phyloP scores from a whole-genome alignment of 2,797 vertebrate species.

The Poecilia picta region DNA sequence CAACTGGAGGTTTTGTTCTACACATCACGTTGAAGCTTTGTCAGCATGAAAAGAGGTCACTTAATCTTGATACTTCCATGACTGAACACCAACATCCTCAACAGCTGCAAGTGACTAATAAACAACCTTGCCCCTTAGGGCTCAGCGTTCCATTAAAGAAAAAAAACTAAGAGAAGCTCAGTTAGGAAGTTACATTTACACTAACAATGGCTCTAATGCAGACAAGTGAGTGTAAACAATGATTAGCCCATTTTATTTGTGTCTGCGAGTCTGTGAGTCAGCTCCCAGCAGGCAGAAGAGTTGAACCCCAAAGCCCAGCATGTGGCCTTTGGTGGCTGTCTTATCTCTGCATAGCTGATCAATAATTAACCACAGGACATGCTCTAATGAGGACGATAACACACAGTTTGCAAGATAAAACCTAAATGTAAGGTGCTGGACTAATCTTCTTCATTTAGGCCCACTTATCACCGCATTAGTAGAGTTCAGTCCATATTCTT shows the following conservation, averaged over 20 bases:
- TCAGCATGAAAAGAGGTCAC: not conserved
- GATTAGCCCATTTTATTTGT: slow-evolving; percentile 43
- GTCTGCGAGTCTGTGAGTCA: slow-evolving; percentile 27
- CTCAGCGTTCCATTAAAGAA: slow-evolving; percentile 38
- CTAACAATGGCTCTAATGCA: slow-evolving; percentile 29
- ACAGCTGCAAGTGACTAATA: slow-evolving; percentile 45
- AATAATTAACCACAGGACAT: slow-evolving; percentile 78
- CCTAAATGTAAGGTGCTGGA: slow-evolving; percentile 45
- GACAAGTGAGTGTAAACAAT: slow-evolving; percentile 44
- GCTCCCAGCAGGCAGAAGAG: slow-evolving; percentile 50
- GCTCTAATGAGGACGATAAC: slow-evolving; percentile 80
- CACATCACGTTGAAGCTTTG: not conserved
- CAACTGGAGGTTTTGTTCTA: slow-evolving; percentile 20
- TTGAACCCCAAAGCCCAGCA: slow-evolving; percentile 55
- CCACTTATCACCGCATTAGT: slow-evolving; percentile 61
- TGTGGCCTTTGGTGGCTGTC: slow-evolving; percentile 64
- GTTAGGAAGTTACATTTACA: slow-evolving; percentile 43
- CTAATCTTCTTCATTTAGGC: slow-evolving; percentile 63
- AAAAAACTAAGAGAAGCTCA: slow-evolving; percentile 22
- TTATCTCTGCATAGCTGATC: slow-evolving; percentile 78
- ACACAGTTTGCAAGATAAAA: slow-evolving; percentile 67
- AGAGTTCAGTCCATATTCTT: slow-evolving; percentile 29
- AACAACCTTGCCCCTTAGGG: slow-evolving; percentile 34
- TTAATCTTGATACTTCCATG: slow-evolving; percentile 31
- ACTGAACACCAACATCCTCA: slow-evolving; percentile 21